Conservation (phyloP, 2,797 vertebrate species). For the Falco columbarius region DNA sequence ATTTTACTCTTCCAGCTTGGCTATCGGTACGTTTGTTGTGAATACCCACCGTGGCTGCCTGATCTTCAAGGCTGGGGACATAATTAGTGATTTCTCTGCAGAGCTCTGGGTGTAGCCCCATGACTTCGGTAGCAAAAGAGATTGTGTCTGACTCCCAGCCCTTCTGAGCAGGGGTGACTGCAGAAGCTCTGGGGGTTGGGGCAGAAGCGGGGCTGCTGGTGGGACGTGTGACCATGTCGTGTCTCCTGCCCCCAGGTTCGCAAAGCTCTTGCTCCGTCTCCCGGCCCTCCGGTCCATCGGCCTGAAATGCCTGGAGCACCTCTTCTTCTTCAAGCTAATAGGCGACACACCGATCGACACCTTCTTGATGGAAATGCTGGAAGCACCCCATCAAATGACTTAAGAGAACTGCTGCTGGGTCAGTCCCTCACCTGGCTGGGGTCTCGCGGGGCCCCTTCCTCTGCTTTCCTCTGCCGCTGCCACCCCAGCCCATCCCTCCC, state of each 20-base stretch:
- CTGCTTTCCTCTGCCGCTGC: neutral
- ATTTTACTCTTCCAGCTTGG: neutral
- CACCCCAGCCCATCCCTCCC: neutral
- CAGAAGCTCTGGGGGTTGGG: neutral
- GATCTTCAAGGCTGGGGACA: neutral
- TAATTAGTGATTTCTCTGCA: neutral
- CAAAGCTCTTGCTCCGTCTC: constrained; percentile 94
- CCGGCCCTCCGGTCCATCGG: constrained; percentile 97
- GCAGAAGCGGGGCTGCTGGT: neutral
- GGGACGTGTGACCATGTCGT: neutral
- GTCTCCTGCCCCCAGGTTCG: constrained; percentile 82
- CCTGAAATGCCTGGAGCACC: constrained; percentile 97
- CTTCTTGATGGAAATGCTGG: constrained; percentile 99
- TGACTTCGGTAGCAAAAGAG: neutral
- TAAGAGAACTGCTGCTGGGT: constrained; percentile 78
- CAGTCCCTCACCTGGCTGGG: constrained; percentile 15
- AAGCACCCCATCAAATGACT: constrained; percentile 98
- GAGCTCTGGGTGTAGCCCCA: neutral
- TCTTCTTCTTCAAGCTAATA: constrained; percentile 99
- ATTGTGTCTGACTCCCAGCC: neutral
- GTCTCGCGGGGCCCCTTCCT: neutral
- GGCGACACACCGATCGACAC: constrained; percentile 99
- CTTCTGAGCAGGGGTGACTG: neutral
- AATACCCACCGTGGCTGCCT: neutral
- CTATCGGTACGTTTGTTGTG: neutral